Evolutionary conservation across 2,113 vertebrate species (phyloP).

Genomic region (Colistium nudipinnis): DNA sequence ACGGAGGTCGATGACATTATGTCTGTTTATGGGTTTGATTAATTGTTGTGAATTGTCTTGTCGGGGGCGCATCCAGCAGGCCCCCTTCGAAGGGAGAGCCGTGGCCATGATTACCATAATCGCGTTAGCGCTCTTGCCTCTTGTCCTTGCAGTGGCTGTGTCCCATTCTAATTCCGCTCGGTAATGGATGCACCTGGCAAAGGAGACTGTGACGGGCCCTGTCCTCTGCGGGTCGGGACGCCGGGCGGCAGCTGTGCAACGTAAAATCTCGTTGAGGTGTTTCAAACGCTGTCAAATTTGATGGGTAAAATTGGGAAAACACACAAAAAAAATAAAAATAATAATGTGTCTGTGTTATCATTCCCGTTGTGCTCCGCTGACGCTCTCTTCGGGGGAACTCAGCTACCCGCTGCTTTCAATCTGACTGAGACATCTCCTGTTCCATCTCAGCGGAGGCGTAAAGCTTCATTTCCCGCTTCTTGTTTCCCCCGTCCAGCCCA

Average conservation of each 20-base stretch:
- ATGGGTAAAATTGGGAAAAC: slow-evolving; percentile 27
- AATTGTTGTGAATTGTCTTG: slow-evolving; percentile 60
- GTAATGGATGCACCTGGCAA: slow-evolving; percentile 74
- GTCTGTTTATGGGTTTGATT: slow-evolving; percentile 72
- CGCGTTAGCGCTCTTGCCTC: slow-evolving; percentile 69
- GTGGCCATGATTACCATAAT: slow-evolving; percentile 76
- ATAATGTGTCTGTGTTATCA: slow-evolving; percentile 26
- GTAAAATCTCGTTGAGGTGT: slow-evolving; percentile 12
- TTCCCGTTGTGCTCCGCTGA: slow-evolving; percentile 20
- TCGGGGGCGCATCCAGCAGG: slow-evolving; percentile 17
- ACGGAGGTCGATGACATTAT: slow-evolving; percentile 66
- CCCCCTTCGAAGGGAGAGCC: slow-evolving; percentile 45
- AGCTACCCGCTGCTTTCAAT: slow-evolving; percentile 49
- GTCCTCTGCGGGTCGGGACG: slow-evolving; percentile 63
- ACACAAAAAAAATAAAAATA: neutral
- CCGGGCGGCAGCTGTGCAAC: slow-evolving; percentile 13
- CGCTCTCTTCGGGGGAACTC: slow-evolving; percentile 45
- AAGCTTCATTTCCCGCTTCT: slow-evolving; percentile 68
- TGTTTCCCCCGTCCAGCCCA: slow-evolving; percentile 40
- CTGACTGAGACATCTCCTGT: slow-evolving; percentile 68
- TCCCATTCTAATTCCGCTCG: slow-evolving; percentile 63
- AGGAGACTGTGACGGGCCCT: slow-evolving; percentile 68
- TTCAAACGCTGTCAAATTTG: slow-evolving; percentile 38
- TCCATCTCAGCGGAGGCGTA: slow-evolving; percentile 52
- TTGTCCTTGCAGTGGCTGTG: slow-evolving; percentile 71